Evolutionary conservation across 92 coral and sea anemone genomes (phyloP).

Genomic region (Phenganax subtilis): DNA sequence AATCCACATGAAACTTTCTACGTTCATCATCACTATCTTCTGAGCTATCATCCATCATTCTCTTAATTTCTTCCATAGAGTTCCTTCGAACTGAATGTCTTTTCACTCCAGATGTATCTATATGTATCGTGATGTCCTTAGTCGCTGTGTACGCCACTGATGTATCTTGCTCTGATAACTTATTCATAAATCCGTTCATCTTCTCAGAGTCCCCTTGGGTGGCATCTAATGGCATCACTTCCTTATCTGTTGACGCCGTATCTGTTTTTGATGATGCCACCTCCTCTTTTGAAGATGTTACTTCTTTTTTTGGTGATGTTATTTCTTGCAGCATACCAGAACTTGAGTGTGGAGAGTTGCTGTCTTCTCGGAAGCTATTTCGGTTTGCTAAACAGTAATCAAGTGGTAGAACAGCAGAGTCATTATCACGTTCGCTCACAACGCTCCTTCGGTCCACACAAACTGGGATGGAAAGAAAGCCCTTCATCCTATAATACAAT

Average conservation of each 20-base stretch:
- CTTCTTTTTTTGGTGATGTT: not conserved
- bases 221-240: not conserved
- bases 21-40: conserved; percentile 70
- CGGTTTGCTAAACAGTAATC: conserved; percentile 35
- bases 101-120: conserved; percentile 24
- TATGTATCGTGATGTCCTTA: conserved; percentile 12
- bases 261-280: too few relatives aligned
- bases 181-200: conserved; percentile 11
- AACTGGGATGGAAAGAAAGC: conserved; percentile 22
- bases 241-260: not conserved
- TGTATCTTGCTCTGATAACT: not conserved
- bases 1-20: conserved; percentile 51
- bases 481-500: conserved; percentile 16
- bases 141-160: not conserved
- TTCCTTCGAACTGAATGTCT: conserved; percentile 33
- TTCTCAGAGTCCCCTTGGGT: not conserved
- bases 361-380: conserved; percentile 32
- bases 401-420: conserved; percentile 30
- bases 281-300: not conserved
- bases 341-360: conserved; percentile 14
- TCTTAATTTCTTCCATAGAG: conserved; percentile 35
- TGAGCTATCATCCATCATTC: conserved; percentile 26
- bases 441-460: conserved; percentile 29
- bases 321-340: not conserved
- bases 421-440: conserved; percentile 21